A percentile compares a stretch with the other conserved stretches of the same genome.
These are phyloP conservation scores for Cyanocitta stelleri DNA, from an alignment of 2,113 vertebrate species.

Conservation along the genomic window DNA sequence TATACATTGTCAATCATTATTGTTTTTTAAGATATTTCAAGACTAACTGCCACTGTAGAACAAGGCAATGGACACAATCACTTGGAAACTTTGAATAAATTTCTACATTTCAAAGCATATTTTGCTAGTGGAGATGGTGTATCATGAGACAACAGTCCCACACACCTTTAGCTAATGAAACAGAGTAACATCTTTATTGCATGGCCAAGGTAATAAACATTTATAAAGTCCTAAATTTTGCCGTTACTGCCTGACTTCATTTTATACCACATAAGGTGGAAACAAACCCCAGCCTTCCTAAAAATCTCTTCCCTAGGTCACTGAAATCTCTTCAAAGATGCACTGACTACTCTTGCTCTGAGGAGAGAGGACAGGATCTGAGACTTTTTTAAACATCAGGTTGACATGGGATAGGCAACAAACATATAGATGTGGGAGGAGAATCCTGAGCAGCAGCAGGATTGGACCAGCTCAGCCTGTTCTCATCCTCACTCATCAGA, in stretches of 20 bases:
- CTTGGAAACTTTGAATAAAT: neutral
- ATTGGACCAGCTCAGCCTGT: neutral
- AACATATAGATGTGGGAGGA: fast-evolving
- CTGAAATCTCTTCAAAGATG: neutral
- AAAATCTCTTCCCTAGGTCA: neutral
- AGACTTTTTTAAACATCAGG: neutral
- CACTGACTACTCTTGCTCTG: neutral
- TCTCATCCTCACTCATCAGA: neutral
- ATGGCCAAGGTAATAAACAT: neutral
- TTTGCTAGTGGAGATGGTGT: neutral
- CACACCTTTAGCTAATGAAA: neutral
- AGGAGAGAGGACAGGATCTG: neutral
- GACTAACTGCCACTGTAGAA: neutral
- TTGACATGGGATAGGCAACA: neutral
- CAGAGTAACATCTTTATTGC: neutral
- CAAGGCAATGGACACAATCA: neutral
- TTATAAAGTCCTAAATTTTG: neutral
- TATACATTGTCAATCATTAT: fast-evolving
- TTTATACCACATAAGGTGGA: neutral
- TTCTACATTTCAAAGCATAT: neutral
- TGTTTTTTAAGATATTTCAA: neutral
- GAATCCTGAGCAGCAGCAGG: neutral
- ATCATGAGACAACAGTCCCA: neutral
- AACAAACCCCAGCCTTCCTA: neutral
- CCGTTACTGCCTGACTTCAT: neutral